These are phyloP conservation scores for Zootermopsis nevadensis DNA, from an alignment of 2,888 invertebrate genomes.

Conservation along the genomic window DNA sequence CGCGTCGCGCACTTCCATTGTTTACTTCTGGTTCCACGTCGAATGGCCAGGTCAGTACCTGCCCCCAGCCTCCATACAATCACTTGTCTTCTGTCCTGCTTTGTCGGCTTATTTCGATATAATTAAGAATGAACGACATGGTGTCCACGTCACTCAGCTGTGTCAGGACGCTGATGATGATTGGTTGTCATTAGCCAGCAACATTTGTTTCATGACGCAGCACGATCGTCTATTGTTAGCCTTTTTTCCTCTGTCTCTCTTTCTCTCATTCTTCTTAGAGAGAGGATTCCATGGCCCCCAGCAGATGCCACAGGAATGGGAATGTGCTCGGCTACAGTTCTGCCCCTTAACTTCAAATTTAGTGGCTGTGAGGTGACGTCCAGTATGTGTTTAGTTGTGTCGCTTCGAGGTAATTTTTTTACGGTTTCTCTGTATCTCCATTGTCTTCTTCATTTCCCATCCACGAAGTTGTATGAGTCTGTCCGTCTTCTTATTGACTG, in stretches of 20 bases:
- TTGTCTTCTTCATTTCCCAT: too few species aligned
- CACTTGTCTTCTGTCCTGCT: slow-evolving; percentile 38
- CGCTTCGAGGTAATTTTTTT: too few species aligned
- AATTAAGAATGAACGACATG: slow-evolving; percentile 53
- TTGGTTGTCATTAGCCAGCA: slow-evolving; percentile 52
- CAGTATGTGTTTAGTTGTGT: too few species aligned
- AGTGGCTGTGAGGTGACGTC: background rate
- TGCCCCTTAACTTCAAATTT: background rate
- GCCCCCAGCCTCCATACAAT: slow-evolving; percentile 17
- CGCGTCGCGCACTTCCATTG: too few species aligned
- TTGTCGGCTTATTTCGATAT: slow-evolving; percentile 52
- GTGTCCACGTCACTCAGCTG: slow-evolving; percentile 50
- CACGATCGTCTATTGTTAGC: slow-evolving; percentile 51
- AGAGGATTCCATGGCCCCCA: slow-evolving; percentile 33
- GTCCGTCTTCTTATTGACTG: too few species aligned
- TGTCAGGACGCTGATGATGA: slow-evolving; percentile 47
- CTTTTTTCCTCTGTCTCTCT: too few species aligned
- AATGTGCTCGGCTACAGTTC: slow-evolving; percentile 14
- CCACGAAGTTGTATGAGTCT: too few species aligned
- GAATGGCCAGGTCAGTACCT: slow-evolving; percentile 33
- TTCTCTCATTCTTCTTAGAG: slow-evolving; percentile 20
- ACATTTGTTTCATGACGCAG: slow-evolving; percentile 54
- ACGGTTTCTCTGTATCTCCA: too few species aligned
- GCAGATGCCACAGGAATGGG: background rate
- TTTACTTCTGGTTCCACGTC: background rate